Evolutionary conservation across 2,797 vertebrate genomes (phyloP).

Genomic region (Sarcophilus harrisii): DNA sequence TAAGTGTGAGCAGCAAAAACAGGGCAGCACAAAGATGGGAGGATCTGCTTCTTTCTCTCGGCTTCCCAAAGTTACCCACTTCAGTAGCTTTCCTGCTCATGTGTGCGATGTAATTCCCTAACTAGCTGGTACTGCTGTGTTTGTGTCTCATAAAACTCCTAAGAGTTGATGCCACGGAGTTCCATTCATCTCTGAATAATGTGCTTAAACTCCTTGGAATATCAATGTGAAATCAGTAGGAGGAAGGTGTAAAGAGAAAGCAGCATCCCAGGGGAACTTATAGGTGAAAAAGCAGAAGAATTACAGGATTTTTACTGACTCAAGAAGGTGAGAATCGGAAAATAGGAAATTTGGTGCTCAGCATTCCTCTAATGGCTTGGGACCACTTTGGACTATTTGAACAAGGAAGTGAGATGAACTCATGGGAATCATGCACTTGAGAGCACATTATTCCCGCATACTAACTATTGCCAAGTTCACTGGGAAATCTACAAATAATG

Average conservation of each 20-base stretch:
- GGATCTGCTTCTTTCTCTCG: neutral
- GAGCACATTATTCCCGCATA: neutral
- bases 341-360: neutral
- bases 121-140: neutral
- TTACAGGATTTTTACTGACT: neutral
- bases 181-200: neutral
- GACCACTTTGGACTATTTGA: neutral
- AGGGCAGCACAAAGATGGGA: neutral
- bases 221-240: neutral
- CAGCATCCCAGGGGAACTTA: neutral
- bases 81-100: neutral
- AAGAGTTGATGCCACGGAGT: neutral
- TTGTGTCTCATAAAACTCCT: neutral
- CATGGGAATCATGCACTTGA: neutral
- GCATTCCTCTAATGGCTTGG: neutral
- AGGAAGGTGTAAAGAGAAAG: neutral
- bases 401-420: neutral
- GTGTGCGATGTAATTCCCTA: neutral
- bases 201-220: neutral
- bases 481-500: neutral
- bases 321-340: neutral
- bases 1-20: neutral
- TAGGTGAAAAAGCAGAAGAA: neutral
- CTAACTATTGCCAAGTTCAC: neutral
- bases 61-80: neutral